These are phyloP conservation scores for Syngnathus acus DNA, from an alignment of 2,797 vertebrate genomes.

Conservation along the genomic window DNA sequence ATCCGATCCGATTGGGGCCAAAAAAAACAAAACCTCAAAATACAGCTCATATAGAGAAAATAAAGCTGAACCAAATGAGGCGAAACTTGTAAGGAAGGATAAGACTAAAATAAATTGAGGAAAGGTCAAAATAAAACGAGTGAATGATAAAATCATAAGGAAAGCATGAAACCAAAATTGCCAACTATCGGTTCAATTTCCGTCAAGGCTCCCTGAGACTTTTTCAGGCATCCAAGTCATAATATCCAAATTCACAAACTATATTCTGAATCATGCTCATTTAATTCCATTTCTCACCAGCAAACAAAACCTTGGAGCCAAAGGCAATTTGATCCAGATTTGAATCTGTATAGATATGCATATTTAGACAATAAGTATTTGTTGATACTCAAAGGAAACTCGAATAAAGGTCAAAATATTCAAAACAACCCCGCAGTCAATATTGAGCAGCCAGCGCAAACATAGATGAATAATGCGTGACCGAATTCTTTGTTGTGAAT, in stretches of 20 bases:
- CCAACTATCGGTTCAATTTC: not conserved
- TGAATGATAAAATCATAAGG: not conserved
- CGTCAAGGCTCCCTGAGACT: not conserved
- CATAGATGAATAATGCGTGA: not conserved
- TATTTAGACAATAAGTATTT: not conserved
- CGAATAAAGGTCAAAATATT: not conserved
- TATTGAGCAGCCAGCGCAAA: not conserved
- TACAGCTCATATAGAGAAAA: no score
- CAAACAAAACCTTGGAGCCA: not conserved
- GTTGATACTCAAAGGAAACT: not conserved
- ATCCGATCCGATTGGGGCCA: no score
- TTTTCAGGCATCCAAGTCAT: not conserved
- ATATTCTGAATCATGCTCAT: not conserved
- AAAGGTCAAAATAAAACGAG: no score
- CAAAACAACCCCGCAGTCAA: not conserved
- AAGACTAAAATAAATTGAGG: no score
- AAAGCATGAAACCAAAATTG: not conserved
- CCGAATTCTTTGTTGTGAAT: not conserved
- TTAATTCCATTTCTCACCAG: not conserved
- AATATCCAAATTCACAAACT: not conserved
- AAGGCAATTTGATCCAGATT: not conserved
- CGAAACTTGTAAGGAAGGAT: no score
- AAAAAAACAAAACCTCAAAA: no score
- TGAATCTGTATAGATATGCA: not conserved
- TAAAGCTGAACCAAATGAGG: no score